Percentiles rank a stretch among this genome's conserved stretches.
Conservation (phyloP, 1,140 invertebrate genomes). For the Megalopta genalis region DNA sequence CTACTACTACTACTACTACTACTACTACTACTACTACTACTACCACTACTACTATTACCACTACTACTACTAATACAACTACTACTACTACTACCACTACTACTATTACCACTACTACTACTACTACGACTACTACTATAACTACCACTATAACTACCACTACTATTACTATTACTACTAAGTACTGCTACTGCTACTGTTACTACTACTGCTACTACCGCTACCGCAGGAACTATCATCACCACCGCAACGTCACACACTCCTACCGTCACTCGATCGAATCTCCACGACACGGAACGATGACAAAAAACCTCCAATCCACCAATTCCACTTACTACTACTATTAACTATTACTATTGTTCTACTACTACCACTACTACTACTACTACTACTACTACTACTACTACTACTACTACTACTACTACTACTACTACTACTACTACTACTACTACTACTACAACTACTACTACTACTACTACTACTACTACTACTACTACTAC, state of each 20-base stretch:
- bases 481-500: slow-evolving; percentile 59
- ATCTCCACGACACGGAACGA: too few species aligned
- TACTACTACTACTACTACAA: slow-evolving; percentile 62
- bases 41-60: slow-evolving; percentile 45
- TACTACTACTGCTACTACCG: slow-evolving; percentile 57
- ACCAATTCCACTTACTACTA: too few species aligned
- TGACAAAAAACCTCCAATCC: too few species aligned
- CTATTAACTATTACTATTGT: slow-evolving; percentile 44
- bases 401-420: slow-evolving; percentile 60
- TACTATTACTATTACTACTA: too few species aligned
- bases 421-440: slow-evolving; percentile 56
- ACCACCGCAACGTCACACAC: too few species aligned
- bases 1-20: slow-evolving; percentile 56
- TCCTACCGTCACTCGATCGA: too few species aligned
- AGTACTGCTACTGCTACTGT: slow-evolving; percentile 42
- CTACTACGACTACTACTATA: too few species aligned
- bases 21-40: slow-evolving; percentile 39
- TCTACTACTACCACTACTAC: slow-evolving; percentile 46
- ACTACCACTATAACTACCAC: too few species aligned
- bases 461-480: slow-evolving; percentile 44
- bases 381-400: slow-evolving; percentile 13
- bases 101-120: slow-evolving; percentile 59
- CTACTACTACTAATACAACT: slow-evolving; percentile 41
- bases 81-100: slow-evolving; percentile 60
- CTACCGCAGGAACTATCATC: too few species aligned